phyloP scores from a whole-genome alignment of 2,888 invertebrate genomes.

The Dolomedes plantarius region DNA sequence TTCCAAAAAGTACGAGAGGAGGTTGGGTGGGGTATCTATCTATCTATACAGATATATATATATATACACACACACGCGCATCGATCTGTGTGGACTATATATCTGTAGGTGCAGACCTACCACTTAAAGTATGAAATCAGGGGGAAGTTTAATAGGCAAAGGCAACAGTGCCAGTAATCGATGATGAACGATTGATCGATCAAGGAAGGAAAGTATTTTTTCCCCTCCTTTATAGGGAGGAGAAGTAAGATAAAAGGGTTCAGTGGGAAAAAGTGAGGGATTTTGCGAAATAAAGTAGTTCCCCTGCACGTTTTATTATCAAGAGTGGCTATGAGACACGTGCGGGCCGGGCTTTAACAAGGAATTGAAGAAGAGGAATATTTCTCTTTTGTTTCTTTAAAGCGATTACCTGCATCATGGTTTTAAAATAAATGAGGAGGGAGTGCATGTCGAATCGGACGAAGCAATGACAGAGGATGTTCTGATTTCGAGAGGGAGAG shows the following conservation, averaged over 20 bases:
- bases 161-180: constrained; percentile 66
- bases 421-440: constrained; percentile 57
- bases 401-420: constrained; percentile 62
- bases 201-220: constrained; percentile 36
- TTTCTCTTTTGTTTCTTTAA: constrained; percentile 13
- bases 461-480: background rate
- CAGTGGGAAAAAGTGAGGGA: constrained; percentile 32
- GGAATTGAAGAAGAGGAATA: constrained; percentile 3
- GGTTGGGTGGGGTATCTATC: constrained; percentile 26
- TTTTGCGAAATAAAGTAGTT: constrained; percentile 63
- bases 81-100: constrained; percentile 21
- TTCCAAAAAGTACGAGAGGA: constrained; percentile 23
- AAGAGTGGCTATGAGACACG: constrained; percentile 41
- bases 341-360: constrained; percentile 35
- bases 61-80: constrained; percentile 6
- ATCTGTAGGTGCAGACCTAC: constrained; percentile 41
- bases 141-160: constrained; percentile 70
- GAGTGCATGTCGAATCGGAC: background rate
- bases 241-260: constrained; percentile 62
- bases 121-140: constrained; percentile 72
- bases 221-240: background rate
- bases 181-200: constrained; percentile 70
- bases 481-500: background rate
- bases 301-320: constrained; percentile 59
- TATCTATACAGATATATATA: constrained; percentile 54